Evolutionary conservation across 2,797 vertebrate genomes (phyloP).

Genomic region (Pelobates cultripes): DNA sequence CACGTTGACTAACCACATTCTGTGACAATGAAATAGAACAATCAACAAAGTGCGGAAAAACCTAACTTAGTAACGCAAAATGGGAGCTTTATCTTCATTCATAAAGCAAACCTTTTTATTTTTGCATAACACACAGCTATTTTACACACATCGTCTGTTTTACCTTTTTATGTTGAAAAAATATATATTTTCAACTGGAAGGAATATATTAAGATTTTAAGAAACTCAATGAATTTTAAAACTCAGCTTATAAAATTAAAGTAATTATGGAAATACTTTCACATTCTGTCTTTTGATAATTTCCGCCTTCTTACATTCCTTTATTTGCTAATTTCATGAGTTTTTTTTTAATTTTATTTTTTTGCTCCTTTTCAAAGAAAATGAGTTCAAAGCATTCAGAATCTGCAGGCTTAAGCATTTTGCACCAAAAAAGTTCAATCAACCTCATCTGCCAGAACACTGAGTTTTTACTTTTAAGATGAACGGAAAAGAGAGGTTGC

Average conservation of each 20-base stretch:
- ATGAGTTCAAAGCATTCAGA: conserved; percentile 48
- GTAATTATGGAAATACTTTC: conserved; percentile 8
- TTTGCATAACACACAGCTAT: no score
- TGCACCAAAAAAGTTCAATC: conserved; percentile 49
- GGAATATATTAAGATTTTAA: neutral
- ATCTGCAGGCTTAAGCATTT: conserved; percentile 52
- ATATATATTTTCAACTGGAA: neutral
- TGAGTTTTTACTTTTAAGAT: conserved; percentile 49
- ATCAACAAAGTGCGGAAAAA: no score
- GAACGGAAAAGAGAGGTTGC: conserved; percentile 25
- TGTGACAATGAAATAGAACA: no score
- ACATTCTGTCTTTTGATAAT: neutral
- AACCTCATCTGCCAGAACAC: conserved; percentile 46
- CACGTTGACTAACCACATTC: no score
- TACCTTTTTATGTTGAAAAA: no score
- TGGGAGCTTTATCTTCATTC: no score
- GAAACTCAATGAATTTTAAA: neutral
- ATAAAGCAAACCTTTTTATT: no score
- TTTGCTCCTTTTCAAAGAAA: conserved; percentile 43
- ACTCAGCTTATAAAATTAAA: neutral
- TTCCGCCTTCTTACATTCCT: conserved; percentile 16
- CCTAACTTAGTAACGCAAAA: no score
- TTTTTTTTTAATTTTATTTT: neutral
- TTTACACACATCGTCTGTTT: no score
- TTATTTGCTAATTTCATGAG: conserved; percentile 25